phyloP scores from a whole-genome alignment of 2,888 invertebrate species.

The Myathropa florea region DNA sequence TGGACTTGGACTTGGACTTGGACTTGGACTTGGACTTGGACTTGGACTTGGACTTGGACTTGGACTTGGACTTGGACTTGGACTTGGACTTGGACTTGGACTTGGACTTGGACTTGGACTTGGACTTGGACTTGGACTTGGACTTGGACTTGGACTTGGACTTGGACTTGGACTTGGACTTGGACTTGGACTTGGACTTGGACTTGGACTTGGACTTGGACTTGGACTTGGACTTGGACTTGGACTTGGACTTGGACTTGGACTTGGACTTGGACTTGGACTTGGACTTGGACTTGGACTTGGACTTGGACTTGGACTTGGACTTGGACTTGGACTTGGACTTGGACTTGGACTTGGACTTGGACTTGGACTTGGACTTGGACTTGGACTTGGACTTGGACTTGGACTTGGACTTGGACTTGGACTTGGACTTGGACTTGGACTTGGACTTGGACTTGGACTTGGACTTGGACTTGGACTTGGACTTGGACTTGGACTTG shows the following conservation, averaged over 20 bases:
- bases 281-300: background rate
- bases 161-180: no score
- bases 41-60: no score
- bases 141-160: no score
- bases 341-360: constrained; percentile 32
- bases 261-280: background rate
- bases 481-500: constrained; percentile 40
- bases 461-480: constrained; percentile 40
- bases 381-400: constrained; percentile 43
- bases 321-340: constrained; percentile 21
- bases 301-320: constrained; percentile 31
- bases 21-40: no score
- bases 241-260: background rate
- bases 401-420: constrained; percentile 45
- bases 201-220: background rate
- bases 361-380: constrained; percentile 39
- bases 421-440: constrained; percentile 41
- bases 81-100: no score
- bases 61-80: no score
- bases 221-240: background rate
- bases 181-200: background rate
- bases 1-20: no score
- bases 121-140: no score
- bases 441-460: constrained; percentile 37
- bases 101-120: no score